Percentiles rank a stretch among this genome's conserved stretches.
phyloP scores from a whole-genome alignment of 2,113 vertebrate species.

The Petroica traversi region DNA sequence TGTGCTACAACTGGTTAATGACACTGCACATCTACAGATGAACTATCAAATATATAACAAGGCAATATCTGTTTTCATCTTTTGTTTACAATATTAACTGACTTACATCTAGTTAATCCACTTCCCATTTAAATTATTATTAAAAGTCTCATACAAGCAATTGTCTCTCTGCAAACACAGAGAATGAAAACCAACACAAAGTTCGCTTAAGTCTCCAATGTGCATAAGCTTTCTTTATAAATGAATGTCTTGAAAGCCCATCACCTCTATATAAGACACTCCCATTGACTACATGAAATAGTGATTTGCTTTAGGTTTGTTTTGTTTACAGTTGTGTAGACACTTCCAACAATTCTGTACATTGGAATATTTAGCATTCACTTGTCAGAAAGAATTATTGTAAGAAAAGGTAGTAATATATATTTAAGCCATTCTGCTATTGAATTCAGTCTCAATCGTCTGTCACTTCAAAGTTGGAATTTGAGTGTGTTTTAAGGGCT shows the following conservation, averaged over 20 bases:
- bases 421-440: not conserved
- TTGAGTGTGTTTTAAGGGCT: not conserved
- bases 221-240: not conserved
- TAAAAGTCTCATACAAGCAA: not conserved
- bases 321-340: not conserved
- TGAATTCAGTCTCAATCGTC: not conserved
- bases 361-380: not conserved
- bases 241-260: not conserved
- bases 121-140: not conserved
- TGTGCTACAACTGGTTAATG: conserved; percentile 1
- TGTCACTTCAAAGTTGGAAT: not conserved
- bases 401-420: not conserved
- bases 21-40: conserved; percentile 15
- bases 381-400: not conserved
- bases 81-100: conserved; percentile 45
- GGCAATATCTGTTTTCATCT: not conserved
- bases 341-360: not conserved
- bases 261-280: not conserved
- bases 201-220: not conserved
- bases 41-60: not conserved
- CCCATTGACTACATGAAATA: not conserved
- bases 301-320: not conserved
- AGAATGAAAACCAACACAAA: not conserved
- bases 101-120: not conserved
- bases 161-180: not conserved